These are phyloP conservation scores for Planococcus citri DNA, from an alignment of 1,140 invertebrate genomes.

Conservation along the genomic window DNA sequence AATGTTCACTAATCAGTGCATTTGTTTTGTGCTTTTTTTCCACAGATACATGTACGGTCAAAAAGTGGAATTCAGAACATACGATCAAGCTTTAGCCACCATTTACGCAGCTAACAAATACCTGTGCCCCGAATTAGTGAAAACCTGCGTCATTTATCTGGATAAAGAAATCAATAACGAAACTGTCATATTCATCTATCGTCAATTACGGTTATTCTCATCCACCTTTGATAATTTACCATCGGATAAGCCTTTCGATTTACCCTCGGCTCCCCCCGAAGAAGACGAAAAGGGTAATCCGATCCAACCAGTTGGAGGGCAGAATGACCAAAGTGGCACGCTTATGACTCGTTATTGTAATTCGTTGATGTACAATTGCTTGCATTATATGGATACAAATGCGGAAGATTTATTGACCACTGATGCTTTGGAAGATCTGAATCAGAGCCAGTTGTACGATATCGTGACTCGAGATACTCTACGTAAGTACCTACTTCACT, in stretches of 20 bases:
- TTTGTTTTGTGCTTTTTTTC: no score
- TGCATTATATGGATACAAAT: conserved; percentile 39
- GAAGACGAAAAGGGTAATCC: conserved; percentile 25
- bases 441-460: conserved; percentile 42
- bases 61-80: conserved; percentile 45
- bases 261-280: conserved; percentile 22
- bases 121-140: conserved; percentile 45
- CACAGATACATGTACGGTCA: conserved; percentile 47
- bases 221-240: conserved; percentile 23
- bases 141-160: conserved; percentile 46
- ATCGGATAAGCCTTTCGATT: conserved; percentile 21
- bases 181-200: conserved; percentile 41
- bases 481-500: conserved; percentile 23
- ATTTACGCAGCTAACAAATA: conserved; percentile 56
- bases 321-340: conserved; percentile 35
- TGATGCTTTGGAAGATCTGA: conserved; percentile 52
- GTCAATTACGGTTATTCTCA: conserved; percentile 36
- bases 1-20: no score
- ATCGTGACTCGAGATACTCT: conserved; percentile 48
- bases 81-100: conserved; percentile 47
- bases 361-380: conserved; percentile 40
- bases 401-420: conserved; percentile 45
- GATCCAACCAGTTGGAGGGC: not conserved
- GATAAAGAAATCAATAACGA: conserved; percentile 35
- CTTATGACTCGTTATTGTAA: conserved; percentile 40